Conservation (phyloP, 2,888 invertebrate species). For the Lasioglossum calceatum region DNA sequence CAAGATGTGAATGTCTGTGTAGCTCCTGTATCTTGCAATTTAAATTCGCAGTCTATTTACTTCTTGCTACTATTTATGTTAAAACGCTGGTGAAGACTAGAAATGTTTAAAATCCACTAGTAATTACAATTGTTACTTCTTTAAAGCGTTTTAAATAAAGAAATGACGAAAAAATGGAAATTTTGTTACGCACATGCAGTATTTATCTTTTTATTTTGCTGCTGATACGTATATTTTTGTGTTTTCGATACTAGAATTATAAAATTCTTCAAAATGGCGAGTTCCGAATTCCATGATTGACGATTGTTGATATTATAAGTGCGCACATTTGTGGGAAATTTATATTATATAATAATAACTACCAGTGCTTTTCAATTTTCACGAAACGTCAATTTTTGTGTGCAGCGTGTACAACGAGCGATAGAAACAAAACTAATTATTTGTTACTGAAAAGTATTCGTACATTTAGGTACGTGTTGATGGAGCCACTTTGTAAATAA, state of each 20-base stretch:
- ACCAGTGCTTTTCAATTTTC: too few relatives aligned
- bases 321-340: too few relatives aligned
- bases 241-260: background rate
- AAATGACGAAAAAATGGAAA: background rate
- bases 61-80: too few relatives aligned
- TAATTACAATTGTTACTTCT: background rate
- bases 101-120: background rate
- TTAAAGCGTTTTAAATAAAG: background rate
- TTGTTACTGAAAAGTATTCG: background rate
- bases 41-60: too few relatives aligned
- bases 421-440: background rate
- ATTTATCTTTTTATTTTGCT: too few relatives aligned
- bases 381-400: background rate
- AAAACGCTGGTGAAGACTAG: background rate
- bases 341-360: background rate
- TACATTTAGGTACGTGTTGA: background rate
- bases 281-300: too few relatives aligned
- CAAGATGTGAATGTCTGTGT: too few relatives aligned
- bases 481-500: background rate
- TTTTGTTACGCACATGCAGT: background rate
- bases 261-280: background rate
- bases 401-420: background rate
- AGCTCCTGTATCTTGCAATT: background rate
- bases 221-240: too few relatives aligned
- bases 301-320: too few relatives aligned